Conservation (phyloP, 2,113 vertebrate species). For the Actinemys pallida region DNA sequence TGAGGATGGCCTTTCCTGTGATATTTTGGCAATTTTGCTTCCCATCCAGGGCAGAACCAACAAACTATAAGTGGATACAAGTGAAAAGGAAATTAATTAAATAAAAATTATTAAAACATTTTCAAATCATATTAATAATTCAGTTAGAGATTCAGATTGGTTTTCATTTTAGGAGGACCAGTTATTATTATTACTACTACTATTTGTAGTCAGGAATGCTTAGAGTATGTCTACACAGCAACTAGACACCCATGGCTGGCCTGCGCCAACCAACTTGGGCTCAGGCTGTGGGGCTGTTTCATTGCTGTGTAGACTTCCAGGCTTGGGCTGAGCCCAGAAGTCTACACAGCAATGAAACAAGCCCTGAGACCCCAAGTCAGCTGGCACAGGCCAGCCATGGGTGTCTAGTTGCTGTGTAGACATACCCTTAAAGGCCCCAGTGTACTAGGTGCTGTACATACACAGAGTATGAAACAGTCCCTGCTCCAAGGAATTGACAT, state of each 20-base stretch:
- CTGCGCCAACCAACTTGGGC: too few relatives aligned
- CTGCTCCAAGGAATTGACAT: background rate
- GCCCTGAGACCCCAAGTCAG: background rate
- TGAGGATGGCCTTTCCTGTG: background rate
- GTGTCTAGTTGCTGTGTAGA: background rate
- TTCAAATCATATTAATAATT: background rate
- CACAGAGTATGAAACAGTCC: background rate
- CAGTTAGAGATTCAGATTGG: background rate
- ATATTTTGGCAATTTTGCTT: background rate
- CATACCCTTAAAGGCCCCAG: background rate
- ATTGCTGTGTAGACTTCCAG: too few relatives aligned
- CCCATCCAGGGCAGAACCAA: fast-evolving
- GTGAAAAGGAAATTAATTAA: background rate
- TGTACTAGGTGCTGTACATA: background rate
- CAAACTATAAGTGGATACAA: background rate
- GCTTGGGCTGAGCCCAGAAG: background rate
- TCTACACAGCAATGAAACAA: background rate
- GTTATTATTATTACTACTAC: background rate
- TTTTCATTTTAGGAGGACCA: background rate
- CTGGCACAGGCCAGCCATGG: background rate
- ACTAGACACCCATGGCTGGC: too few relatives aligned
- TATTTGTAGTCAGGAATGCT: background rate
- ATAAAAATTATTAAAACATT: background rate
- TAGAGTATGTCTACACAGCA: background rate
- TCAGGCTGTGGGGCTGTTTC: too few relatives aligned